Conservation (phyloP, 2,888 invertebrate genomes). For the Dioctria rufipes region DNA sequence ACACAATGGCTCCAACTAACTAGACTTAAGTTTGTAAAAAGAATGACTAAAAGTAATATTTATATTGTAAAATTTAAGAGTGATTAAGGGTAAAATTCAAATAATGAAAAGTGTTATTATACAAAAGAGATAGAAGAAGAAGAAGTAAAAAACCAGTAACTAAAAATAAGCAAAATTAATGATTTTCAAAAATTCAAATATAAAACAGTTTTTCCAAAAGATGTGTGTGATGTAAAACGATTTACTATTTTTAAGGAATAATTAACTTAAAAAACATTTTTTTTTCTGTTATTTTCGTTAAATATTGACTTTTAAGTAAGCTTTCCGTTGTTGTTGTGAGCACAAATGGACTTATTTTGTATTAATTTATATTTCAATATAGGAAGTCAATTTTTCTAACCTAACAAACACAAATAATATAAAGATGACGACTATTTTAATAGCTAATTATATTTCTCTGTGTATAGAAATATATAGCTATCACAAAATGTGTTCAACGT, state of each 20-base stretch:
- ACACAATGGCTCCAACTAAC: slow-evolving; percentile 59
- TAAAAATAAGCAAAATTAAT: slow-evolving; percentile 35
- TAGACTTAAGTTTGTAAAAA: slow-evolving; percentile 55
- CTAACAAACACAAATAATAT: no score
- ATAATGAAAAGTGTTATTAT: slow-evolving; percentile 43
- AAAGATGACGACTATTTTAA: no score
- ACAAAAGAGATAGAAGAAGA: slow-evolving; percentile 48
- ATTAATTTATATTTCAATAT: no score
- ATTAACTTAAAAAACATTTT: not conserved
- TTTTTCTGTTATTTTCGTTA: no score
- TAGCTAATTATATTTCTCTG: no score
- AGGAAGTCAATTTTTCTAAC: no score
- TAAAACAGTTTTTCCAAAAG: slow-evolving; percentile 3
- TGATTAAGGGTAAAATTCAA: slow-evolving; percentile 41
- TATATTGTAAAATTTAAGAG: slow-evolving; percentile 24
- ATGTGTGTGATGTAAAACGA: not conserved
- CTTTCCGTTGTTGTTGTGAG: no score
- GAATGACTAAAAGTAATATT: slow-evolving; percentile 49
- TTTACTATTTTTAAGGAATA: not conserved
- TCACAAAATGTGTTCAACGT: no score
- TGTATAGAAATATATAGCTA: no score
- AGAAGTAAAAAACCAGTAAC: not conserved
- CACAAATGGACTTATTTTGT: no score
- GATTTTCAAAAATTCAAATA: slow-evolving; percentile 7
- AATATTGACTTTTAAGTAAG: no score